phyloP scores from a whole-genome alignment of 2,888 invertebrate species.

The Stratiomys singularior region DNA sequence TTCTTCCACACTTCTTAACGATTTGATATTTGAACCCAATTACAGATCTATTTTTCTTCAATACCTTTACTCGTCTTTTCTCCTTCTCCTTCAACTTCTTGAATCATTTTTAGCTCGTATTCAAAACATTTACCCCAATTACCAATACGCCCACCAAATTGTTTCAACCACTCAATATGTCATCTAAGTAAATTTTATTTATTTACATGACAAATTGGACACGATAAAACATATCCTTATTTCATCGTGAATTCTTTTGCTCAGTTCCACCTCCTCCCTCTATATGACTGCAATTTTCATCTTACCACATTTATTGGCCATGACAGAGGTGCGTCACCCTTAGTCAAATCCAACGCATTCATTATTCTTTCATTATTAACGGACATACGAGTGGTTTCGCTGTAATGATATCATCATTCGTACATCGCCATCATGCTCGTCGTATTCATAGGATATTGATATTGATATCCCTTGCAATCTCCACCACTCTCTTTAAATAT shows the following conservation, averaged over 20 bases:
- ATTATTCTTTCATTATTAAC: conserved; percentile 35
- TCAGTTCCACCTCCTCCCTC: not conserved
- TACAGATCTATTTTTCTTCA: too few relatives aligned
- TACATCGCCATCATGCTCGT: not conserved
- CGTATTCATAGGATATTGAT: not conserved
- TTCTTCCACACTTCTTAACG: too few relatives aligned
- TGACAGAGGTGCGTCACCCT: not conserved
- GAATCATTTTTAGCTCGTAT: too few relatives aligned
- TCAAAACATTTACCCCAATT: not conserved
- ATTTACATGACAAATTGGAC: conserved; percentile 39
- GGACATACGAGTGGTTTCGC: conserved; percentile 25
- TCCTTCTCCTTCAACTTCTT: too few relatives aligned
- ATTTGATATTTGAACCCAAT: too few relatives aligned
- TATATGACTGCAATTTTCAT: not conserved
- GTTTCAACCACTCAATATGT: conserved; percentile 34
- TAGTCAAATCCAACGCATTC: not conserved
- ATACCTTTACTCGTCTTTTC: too few relatives aligned
- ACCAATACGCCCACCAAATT: conserved; percentile 1
- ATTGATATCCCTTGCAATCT: not conserved
- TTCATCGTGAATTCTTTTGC: not conserved
- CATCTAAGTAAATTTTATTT: conserved; percentile 31
- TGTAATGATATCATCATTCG: conserved; percentile 42
- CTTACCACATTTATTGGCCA: not conserved
- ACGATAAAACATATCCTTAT: conserved; percentile 34
- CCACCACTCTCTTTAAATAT: not conserved